These are phyloP conservation scores for Anastrepha ludens DNA, from an alignment of 1,140 invertebrate genomes.

Conservation along the genomic window DNA sequence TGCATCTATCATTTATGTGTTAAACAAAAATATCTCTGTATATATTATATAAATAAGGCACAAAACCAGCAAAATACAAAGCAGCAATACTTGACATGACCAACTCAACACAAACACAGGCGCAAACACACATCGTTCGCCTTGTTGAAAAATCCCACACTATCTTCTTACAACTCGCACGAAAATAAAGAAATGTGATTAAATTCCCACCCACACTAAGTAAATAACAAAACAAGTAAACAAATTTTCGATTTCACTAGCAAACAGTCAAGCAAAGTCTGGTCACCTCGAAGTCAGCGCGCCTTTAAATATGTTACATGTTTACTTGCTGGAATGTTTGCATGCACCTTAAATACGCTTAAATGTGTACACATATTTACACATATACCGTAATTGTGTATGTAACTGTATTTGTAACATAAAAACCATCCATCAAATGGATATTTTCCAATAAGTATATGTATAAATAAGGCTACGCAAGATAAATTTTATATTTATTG, in stretches of 20 bases:
- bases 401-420: neutral
- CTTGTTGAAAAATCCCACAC: too few relatives aligned
- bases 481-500: neutral
- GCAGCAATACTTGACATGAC: too few relatives aligned
- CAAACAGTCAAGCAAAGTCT: neutral
- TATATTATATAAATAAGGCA: too few relatives aligned
- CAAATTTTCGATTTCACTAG: neutral
- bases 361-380: neutral
- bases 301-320: constrained; percentile 43
- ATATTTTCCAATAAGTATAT: neutral
- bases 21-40: too few relatives aligned
- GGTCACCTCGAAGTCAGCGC: constrained; percentile 20
- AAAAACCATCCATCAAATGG: constrained; percentile 40
- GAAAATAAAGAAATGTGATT: too few relatives aligned
- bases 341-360: neutral
- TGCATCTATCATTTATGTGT: too few relatives aligned
- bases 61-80: too few relatives aligned
- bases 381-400: neutral
- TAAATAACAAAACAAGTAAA: neutral
- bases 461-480: neutral
- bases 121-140: too few relatives aligned
- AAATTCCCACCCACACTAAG: neutral
- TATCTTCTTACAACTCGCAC: too few relatives aligned
- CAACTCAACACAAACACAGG: too few relatives aligned
- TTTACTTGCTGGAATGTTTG: constrained; percentile 6